Conservation (phyloP, 2,797 vertebrate species). For the Hyperoplus immaculatus region DNA sequence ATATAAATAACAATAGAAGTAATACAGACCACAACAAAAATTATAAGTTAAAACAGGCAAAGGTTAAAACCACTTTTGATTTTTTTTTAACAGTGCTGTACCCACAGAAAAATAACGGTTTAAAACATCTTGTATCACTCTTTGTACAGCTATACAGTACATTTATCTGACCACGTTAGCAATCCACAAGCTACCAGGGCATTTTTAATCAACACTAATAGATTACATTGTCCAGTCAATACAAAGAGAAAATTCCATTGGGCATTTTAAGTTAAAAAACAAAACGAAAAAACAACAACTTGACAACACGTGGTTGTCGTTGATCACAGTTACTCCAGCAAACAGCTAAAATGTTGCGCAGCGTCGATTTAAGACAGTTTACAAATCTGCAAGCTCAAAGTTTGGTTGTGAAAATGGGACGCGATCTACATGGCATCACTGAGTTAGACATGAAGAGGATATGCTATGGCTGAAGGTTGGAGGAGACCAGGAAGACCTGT, state of each 20-base stretch:
- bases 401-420: conserved; percentile 44
- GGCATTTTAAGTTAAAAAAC: conserved; percentile 57
- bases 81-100: conserved; percentile 86
- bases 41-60: conserved; percentile 88
- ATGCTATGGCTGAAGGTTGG: conserved; percentile 64
- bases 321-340: conserved; percentile 80
- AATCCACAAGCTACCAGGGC: conserved; percentile 86
- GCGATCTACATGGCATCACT: conserved; percentile 47
- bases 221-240: conserved; percentile 84
- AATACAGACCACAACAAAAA: conserved; percentile 88
- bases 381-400: conserved; percentile 67
- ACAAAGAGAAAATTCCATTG: conserved; percentile 81
- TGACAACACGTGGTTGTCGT: conserved; percentile 68
- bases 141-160: conserved; percentile 86
- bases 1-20: conserved; percentile 86
- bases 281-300: conserved; percentile 52
- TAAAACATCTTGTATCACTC: conserved; percentile 83
- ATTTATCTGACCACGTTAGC: conserved; percentile 85
- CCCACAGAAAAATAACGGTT: conserved; percentile 82
- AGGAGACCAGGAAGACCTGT: conserved; percentile 75
- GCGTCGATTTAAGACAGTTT: conserved; percentile 59
- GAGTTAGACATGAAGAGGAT: conserved; percentile 51
- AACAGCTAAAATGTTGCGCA: conserved; percentile 70
- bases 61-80: conserved; percentile 84
- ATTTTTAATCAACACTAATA: conserved; percentile 84